Evolutionary conservation across 1,140 invertebrate genomes (phyloP), one percentile per base, ranked within the genome.

Genomic region (Drosophila auraria): DNA sequence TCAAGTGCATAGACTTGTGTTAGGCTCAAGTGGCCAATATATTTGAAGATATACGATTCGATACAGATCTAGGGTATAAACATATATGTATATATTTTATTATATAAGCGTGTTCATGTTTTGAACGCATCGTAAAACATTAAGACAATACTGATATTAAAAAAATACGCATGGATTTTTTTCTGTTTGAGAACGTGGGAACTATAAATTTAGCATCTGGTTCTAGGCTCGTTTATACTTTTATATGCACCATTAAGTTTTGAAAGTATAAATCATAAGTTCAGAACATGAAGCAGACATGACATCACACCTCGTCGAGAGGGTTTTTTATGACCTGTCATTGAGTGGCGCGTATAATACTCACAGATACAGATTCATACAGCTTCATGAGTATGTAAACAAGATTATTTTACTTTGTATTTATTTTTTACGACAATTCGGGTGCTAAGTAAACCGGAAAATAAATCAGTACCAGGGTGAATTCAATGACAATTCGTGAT

Each of bases 221-320:
- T 65, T 56, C 20, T 5, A 5, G 11, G 36, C 17, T 61, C 25
- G 42, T 63, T 63, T 63, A 62, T 36, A 47, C 33, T 38, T 66
- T 68, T 47, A 66, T 44, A 45, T 47, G 50, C 23, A 12, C 44
- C 68, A 71, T 71, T 69, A 25, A 23, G 33, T 42, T 51, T 40
- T n/a, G 59, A n/a, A 51, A 44, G 20, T 73, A 71, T 72, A 73
- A 59, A 73, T 73, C 70, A 71, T 72, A 60, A 42, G 54, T 72
- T 59, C 12, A 44, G 38, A 71, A 72, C 53, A 71, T 60, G 70
- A 42, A 73, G 51, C 53, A 11, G 49, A 73, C 53, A 72, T 72
- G 70, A 73, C 66, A 73, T 73, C 70, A 73, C 70, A 72, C 68
- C 42, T 50, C 36, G 38, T 60, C 66, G 58, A 73, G 70, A 60